Percentiles rank a stretch among this genome's conserved stretches.
Evolutionary conservation across 1,140 invertebrate genomes (phyloP).

Genomic region (Antheraea mylitta): DNA sequence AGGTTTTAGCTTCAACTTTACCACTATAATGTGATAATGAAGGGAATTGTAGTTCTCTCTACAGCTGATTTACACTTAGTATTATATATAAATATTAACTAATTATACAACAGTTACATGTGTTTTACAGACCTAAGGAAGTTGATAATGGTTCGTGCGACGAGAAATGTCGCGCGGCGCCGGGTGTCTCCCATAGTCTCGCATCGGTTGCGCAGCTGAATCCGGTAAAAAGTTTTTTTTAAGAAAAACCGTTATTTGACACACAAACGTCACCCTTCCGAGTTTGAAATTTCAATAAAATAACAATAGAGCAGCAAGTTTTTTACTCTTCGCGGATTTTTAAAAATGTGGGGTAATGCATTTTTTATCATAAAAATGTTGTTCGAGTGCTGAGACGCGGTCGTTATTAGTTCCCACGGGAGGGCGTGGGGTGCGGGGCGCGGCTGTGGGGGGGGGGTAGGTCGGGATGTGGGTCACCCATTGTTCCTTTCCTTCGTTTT

Average conservation of each 20-base stretch:
- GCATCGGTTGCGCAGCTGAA: conserved; percentile 52
- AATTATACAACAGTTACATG: too few relatives aligned
- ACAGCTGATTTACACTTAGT: too few relatives aligned
- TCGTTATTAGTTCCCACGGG: conserved; percentile 76
- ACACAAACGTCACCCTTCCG: conserved; percentile 76
- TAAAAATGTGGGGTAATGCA: conserved; percentile 75
- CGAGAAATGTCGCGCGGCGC: not conserved
- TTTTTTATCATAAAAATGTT: conserved; percentile 68
- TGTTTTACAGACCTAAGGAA: too few relatives aligned
- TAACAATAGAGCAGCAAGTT: conserved; percentile 62
- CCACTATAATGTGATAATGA: too few relatives aligned
- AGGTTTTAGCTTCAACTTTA: too few relatives aligned
- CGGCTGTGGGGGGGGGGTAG: too few relatives aligned
- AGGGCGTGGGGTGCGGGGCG: too few relatives aligned
- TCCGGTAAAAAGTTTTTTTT: conserved; percentile 52
- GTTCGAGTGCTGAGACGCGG: conserved; percentile 52
- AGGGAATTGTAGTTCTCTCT: too few relatives aligned
- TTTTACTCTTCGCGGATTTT: conserved; percentile 59
- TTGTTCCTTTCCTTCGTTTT: conserved; percentile 66
- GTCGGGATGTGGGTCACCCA: conserved; percentile 71
- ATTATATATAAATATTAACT: too few relatives aligned
- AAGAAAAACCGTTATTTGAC: conserved; percentile 72
- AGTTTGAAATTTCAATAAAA: conserved; percentile 72
- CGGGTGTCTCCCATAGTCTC: not conserved
- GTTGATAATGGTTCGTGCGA: too few relatives aligned